Base-by-base conservation (phyloP, 2,113 vertebrate genomes). In the Xiphophorus maculatus region DNA sequence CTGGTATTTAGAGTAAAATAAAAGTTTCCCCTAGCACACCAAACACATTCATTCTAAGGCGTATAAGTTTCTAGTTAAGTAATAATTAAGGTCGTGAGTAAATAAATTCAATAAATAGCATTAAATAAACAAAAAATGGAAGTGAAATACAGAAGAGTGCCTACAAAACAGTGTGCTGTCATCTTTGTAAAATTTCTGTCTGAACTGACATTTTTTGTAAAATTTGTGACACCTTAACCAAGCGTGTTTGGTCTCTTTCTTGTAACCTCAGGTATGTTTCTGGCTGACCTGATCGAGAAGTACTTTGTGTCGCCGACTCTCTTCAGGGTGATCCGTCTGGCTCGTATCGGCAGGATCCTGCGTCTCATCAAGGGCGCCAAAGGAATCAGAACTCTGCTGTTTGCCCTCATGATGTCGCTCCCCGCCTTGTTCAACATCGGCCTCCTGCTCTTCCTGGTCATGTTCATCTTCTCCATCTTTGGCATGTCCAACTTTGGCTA, bases 401-500 rank as follows among this genome's bases (percentile, higher is more conserved):
- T 99, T 93, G 98, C 98, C 93, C 96, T 99, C 91, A 99, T 99
- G 98, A 99, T 99, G 98, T 99, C 98, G 73, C 93, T 99, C 92
- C 98, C 98, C 58, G 98, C 98, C 81, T 92, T 99, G 88, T 99
- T 99, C 94, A 99, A 99, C 95, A 99, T 99, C 0, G 98, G 98
- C 86, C 96, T 99, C 12, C 84, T 99, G 84, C 96, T 99, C 61
- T 99, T 99, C 93, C 79, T 99, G 73, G 98, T 99, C 92, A 99
- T 99, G 98, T 99, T 99, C 94, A 99, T 99, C 93, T 99, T 97
- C 93, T 98, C 98, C 88, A 99, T 99, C 91, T 99, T 99, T 0
- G 98, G 98, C 81, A 99, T 99, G 98, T 99, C 98, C 48, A 99
- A 99, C 90, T 99, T 99, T 42, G 97, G 97, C 30, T 99, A 99